Conservation (phyloP, 2,797 vertebrate species). For the Hydrocynus forskahlii region DNA sequence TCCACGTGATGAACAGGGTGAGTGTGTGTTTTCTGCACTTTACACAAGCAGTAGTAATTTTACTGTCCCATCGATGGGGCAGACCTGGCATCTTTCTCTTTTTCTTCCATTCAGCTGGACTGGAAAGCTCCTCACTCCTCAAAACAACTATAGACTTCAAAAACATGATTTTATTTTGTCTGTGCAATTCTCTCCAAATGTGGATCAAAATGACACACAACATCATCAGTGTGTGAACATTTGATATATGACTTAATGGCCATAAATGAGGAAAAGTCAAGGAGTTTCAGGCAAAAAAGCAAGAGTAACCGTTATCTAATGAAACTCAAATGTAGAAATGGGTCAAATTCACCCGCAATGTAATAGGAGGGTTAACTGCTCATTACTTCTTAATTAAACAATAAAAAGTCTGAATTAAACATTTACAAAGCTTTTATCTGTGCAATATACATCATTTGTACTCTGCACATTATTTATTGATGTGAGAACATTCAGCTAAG, state of each 20-base stretch:
- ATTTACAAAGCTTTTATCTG: too few relatives aligned
- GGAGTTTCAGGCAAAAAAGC: not conserved
- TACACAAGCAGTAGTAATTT: too few relatives aligned
- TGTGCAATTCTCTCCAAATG: not conserved
- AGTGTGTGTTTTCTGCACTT: too few relatives aligned
- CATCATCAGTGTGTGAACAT: not conserved
- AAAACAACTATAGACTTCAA: not conserved
- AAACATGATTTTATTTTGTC: not conserved
- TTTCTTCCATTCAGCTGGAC: too few relatives aligned
- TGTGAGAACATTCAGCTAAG: too few relatives aligned
- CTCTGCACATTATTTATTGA: too few relatives aligned
- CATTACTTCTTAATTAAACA: too few relatives aligned
- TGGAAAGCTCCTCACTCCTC: not conserved
- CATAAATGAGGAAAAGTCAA: not conserved
- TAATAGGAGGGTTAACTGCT: not conserved
- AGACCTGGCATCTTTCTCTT: too few relatives aligned
- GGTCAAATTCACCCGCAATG: not conserved
- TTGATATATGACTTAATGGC: not conserved
- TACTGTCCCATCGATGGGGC: too few relatives aligned
- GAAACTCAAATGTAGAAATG: not conserved
- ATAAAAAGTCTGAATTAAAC: too few relatives aligned
- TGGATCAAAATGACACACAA: not conserved
- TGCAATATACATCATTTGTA: too few relatives aligned
- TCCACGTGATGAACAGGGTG: too few relatives aligned
- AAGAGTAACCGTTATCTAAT: not conserved